Conservation (phyloP, 2,113 vertebrate genomes). For the Himantopus leucocephalus region DNA sequence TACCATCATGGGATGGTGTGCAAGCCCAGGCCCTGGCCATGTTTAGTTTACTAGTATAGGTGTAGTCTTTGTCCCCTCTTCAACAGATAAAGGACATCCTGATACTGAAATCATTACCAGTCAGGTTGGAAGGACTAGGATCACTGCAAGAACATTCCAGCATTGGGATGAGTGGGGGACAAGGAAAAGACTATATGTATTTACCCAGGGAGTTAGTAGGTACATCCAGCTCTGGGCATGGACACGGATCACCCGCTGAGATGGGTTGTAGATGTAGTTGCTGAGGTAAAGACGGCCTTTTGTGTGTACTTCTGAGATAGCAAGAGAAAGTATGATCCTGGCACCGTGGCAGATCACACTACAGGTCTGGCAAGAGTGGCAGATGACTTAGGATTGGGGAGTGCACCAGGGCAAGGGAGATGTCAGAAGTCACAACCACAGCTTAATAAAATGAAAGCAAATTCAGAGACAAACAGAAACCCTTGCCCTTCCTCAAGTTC, state of each 20-base stretch:
- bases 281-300: not conserved
- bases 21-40: not conserved
- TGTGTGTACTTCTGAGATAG: not conserved
- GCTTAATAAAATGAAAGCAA: not conserved
- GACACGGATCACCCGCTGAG: not conserved
- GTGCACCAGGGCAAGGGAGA: not conserved
- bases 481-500: not conserved
- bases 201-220: not conserved
- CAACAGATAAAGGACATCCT: not conserved
- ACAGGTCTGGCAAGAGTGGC: not conserved
- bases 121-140: not conserved
- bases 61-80: not conserved
- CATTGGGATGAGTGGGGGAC: not conserved
- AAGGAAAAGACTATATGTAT: not conserved
- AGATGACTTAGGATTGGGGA: not conserved
- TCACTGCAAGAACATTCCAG: not conserved
- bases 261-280: not conserved
- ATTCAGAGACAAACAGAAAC: not conserved
- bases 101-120: not conserved
- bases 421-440: not conserved
- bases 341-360: not conserved
- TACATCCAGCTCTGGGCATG: not conserved
- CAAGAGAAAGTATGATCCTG: not conserved
- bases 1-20: rapidly evolving
- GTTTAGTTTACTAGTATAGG: not conserved